Evolutionary conservation across 2,113 vertebrate species (phyloP), one percentile per base, ranked within the genome.

Genomic region (Pandion haliaetus): DNA sequence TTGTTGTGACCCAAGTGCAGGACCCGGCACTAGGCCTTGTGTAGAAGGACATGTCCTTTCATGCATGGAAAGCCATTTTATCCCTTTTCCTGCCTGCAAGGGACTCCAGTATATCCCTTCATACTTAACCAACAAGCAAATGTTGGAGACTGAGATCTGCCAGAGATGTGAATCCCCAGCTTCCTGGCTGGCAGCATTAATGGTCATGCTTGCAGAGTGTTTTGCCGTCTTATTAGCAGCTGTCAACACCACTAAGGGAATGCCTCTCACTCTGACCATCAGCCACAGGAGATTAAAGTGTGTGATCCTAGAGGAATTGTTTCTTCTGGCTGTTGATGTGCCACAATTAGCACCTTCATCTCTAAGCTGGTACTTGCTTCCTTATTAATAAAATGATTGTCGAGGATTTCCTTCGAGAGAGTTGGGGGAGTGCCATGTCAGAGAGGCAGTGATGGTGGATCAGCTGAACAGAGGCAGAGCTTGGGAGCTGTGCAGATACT

Each of bases 261-360:
- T 66, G 54, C 23, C 52, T 82, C 49, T 69, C 12, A 7, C 63
- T 81, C 65, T 55, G 55, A 78, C 77, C 44, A 25, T 42, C 59
- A 78, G 80, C 50, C 71, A 34, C 5, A 2, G 62, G 79, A 93
- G 42, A 94, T 49, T 65, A 55, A 55, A 26, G 77, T 42, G 66
- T 34, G 50, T 24, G 50, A 71, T 42, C 82, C 91, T 21, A 21
- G 29, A 88, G 82, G 91, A 82, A 86, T 47, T 54, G 79, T 52
- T 92, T 62, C 91, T 74, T 47, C 87, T 79, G 88, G 87, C 95
- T 93, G 93, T 72, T 90, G 69, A 52, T 82, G 95, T 91, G 54
- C 31, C 73, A 76, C 86, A 93, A 93, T 94, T 92, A 96, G 73
- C 85, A 81, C 82, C 90, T 92, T 88, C 77, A 32, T 87, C 88